Evolutionary conservation across 2,797 vertebrate genomes (phyloP), one percentile per base, ranked within the genome.

Genomic region (Hozukius guyotensis): DNA sequence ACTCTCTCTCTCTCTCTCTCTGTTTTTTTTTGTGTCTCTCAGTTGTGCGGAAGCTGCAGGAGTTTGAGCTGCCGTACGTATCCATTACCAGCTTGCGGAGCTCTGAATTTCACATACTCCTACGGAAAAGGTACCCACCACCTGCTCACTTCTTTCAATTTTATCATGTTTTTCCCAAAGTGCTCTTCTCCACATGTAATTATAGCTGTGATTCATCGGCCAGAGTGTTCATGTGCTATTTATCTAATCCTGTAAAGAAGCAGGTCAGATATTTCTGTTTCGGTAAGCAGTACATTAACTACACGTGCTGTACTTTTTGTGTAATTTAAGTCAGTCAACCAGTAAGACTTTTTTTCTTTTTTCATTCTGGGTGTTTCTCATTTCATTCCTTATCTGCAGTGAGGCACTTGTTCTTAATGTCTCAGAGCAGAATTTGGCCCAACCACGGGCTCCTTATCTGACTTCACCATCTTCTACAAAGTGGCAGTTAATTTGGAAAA

Each of bases 11-110:
- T 84, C 46, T 78, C 70, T 69, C 24, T 84, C 36, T 79, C 9
- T 87, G 36, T 74, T 72, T 2, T 75, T 18, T 67, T 67, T 2
- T 82, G 2, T 77, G 10, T 88, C 64, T 90, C 59, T 76, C 86
- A 99, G 98, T 99, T 32, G 96, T 99, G 78, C 94, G 98, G 90
- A 99, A 99, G 93, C 96, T 99, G 92, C 98, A 99, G 95, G 98
- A 99, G 87, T 99, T 99, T 57, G 98, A 99, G 95, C 95, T 99
- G 94, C 98, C 98, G 0, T 99, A 98, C 0, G 98, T 99, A 29
- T 99, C 98, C 0, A 97, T 99, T 75, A 98, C 97, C 94, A 99
- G 98, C 93, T 96, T 99, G 87, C 96, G 88, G 87, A 97, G 93
- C 93, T 92, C 97, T 0, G 97, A 99, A 68, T 99, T 97, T 93